Percentiles rank a stretch among this genome's conserved stretches.
Conservation (phyloP, 1,140 invertebrate genomes). For the Panonychus citri region DNA sequence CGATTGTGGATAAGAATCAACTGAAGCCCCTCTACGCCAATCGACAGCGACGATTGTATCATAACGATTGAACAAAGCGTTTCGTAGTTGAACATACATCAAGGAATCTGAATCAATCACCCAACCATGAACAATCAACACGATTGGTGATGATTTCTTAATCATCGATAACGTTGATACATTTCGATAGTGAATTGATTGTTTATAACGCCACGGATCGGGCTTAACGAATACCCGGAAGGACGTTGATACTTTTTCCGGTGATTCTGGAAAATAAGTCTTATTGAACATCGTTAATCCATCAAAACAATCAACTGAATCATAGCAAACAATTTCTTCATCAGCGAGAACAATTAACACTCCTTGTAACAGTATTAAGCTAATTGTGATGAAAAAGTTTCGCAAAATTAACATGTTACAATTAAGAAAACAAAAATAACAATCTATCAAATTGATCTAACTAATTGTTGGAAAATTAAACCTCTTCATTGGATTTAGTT, state of each 20-base stretch:
- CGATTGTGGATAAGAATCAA: slow-evolving; percentile 20
- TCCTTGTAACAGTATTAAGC: too few species aligned
- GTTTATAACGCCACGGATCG: not conserved
- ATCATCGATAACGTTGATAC: not conserved
- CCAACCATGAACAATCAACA: not conserved
- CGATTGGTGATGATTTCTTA: not conserved
- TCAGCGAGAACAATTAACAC: too few species aligned
- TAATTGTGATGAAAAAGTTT: too few species aligned
- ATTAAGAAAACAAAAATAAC: too few species aligned
- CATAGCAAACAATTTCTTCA: too few species aligned
- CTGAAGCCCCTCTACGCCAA: slow-evolving; percentile 20
- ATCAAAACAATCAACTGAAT: too few species aligned
- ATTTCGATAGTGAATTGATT: not conserved
- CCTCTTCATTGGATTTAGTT: too few species aligned
- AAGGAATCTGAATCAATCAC: not conserved
- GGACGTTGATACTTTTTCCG: not conserved
- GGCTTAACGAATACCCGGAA: not conserved
- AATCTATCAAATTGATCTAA: too few species aligned
- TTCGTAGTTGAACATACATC: not conserved
- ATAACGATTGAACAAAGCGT: not conserved
- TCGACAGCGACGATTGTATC: slow-evolving; percentile 20
- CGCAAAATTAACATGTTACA: too few species aligned
- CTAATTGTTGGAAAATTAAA: too few species aligned
- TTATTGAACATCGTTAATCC: too few species aligned
- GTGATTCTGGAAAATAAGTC: not conserved